Percentiles rank a stretch among this genome's conserved stretches.
Conservation (phyloP, 2,113 vertebrate genomes). For the Gobiocypris rarus region DNA sequence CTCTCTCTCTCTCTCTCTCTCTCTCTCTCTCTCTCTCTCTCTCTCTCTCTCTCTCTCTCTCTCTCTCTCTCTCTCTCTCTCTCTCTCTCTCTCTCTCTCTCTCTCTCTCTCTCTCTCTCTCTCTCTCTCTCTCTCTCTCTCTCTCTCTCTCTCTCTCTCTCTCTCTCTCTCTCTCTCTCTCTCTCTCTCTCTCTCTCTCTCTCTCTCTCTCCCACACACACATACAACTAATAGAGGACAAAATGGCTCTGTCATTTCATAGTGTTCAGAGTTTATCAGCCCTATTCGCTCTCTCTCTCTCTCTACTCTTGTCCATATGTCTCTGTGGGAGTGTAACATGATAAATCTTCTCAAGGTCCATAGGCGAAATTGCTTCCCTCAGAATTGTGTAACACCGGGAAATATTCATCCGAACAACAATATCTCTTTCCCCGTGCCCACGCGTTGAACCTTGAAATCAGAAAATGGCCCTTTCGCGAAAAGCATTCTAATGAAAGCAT, state of each 20-base stretch:
- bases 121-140: background rate
- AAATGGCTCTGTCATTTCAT: constrained; percentile 27
- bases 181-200: background rate
- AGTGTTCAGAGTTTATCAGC: constrained; percentile 15
- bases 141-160: background rate
- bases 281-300: constrained; percentile 14
- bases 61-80: background rate
- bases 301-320: background rate
- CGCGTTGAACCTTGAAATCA: constrained; percentile 64
- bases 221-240: constrained; percentile 23
- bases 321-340: constrained; percentile 10
- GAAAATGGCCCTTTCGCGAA: constrained; percentile 56
- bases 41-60: constrained; percentile 10
- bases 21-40: background rate
- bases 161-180: constrained; percentile 10
- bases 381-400: constrained; percentile 18
- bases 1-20: background rate
- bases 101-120: constrained; percentile 10
- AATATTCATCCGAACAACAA: constrained; percentile 52
- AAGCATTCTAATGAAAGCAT: constrained; percentile 57
- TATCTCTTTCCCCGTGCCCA: constrained; percentile 44
- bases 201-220: background rate
- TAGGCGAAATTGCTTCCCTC: constrained; percentile 16
- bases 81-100: background rate
- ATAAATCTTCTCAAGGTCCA: constrained; percentile 44